A percentile compares a stretch with the other conserved stretches of the same genome.
Conservation (phyloP, 1,140 invertebrate genomes). For the Lordiphosa mommai region DNA sequence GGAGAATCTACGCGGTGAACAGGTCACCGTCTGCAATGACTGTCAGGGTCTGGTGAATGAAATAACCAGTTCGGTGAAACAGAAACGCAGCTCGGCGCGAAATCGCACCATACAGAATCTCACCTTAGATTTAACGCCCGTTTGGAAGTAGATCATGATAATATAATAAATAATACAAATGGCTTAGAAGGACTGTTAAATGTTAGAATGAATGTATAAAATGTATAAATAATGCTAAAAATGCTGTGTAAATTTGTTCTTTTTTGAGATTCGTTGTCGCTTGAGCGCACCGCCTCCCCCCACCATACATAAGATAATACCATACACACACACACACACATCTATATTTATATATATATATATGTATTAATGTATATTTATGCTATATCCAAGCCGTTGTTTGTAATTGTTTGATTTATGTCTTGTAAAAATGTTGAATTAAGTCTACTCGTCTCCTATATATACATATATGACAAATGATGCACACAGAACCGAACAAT, state of each 20-base stretch:
- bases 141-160: slow-evolving; percentile 82
- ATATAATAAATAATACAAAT: not conserved
- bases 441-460: slow-evolving; percentile 3
- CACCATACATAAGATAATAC: slow-evolving; percentile 21
- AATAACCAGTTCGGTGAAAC: slow-evolving; percentile 92
- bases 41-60: slow-evolving; percentile 96
- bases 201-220: slow-evolving; percentile 5
- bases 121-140: slow-evolving; percentile 89
- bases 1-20: slow-evolving; percentile 87
- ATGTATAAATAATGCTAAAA: slow-evolving; percentile 7
- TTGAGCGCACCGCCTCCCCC: slow-evolving; percentile 37
- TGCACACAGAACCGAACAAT: slow-evolving; percentile 38
- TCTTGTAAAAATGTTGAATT: slow-evolving; percentile 3
- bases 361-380: not conserved
- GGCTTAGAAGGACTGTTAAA: slow-evolving; percentile 2
- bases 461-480: not conserved
- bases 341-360: not conserved
- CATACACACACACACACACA: not conserved
- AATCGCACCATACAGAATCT: slow-evolving; percentile 89
- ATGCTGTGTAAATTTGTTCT: slow-evolving; percentile 5
- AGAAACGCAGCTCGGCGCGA: slow-evolving; percentile 87
- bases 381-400: slow-evolving; percentile 2
- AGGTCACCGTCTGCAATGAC: slow-evolving; percentile 95
- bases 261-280: slow-evolving; percentile 3
- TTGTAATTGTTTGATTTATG: slow-evolving; percentile 13